These are phyloP conservation scores for Menura novaehollandiae DNA, from an alignment of 2,113 vertebrate species.

Conservation along the genomic window DNA sequence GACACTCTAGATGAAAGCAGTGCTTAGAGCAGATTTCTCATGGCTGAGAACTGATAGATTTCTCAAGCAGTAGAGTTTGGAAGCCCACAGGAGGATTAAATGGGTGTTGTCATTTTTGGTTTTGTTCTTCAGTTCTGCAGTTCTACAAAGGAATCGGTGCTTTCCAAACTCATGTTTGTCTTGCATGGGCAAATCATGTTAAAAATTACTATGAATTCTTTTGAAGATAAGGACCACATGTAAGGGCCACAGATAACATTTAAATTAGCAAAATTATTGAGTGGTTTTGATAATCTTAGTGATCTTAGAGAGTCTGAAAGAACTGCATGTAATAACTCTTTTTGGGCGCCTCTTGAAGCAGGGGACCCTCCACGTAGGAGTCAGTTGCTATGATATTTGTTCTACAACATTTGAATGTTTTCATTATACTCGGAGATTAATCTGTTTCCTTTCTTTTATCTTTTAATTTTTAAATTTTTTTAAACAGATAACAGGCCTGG, in stretches of 20 bases:
- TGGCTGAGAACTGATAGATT: not conserved
- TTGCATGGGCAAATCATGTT: not conserved
- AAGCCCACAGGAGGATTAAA: not conserved
- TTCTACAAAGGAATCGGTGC: not conserved
- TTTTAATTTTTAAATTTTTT: not conserved
- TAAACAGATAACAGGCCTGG: constrained; percentile 64
- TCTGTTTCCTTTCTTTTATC: not conserved
- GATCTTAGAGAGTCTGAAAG: not conserved
- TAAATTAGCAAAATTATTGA: not conserved
- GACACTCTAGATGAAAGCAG: not conserved
- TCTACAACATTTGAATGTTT: not conserved
- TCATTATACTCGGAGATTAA: not conserved
- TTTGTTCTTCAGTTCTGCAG: not conserved
- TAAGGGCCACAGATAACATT: not conserved
- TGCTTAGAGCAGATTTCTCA: not conserved
- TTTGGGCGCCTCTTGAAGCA: not conserved
- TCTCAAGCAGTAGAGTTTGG: not conserved
- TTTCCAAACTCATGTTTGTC: not conserved
- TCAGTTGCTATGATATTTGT: not conserved
- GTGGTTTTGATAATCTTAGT: not conserved
- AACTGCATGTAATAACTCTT: not conserved
- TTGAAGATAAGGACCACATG: not conserved
- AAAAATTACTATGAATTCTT: not conserved
- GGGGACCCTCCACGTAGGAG: not conserved
- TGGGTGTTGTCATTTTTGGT: not conserved